A percentile compares a stretch with the other conserved stretches of the same genome.
Evolutionary conservation across 2,888 invertebrate species (phyloP).

Genomic region (Rotaria macrura): DNA sequence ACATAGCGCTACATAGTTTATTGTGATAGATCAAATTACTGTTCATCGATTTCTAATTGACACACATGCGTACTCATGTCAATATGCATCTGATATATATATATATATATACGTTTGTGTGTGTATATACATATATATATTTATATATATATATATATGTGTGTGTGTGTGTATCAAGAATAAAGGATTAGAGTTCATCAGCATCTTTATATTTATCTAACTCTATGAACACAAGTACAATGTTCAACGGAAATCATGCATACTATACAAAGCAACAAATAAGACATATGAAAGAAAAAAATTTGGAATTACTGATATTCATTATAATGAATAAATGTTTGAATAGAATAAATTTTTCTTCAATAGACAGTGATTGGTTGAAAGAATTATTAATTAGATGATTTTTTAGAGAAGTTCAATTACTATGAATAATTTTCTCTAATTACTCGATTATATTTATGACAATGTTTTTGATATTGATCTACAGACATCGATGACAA

Average conservation of each 20-base stretch:
- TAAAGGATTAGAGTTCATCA: not conserved
- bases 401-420: too few relatives aligned
- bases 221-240: not conserved
- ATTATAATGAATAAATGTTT: not conserved
- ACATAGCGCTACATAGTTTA: not conserved
- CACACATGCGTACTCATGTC: not conserved
- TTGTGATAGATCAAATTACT: not conserved
- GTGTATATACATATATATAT: too few relatives aligned
- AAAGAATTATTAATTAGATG: too few relatives aligned
- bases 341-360: not conserved
- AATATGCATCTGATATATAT: not conserved
- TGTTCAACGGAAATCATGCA: not conserved
- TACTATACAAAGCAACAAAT: not conserved
- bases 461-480: too few relatives aligned
- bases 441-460: too few relatives aligned
- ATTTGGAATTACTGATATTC: not conserved
- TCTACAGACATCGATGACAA: too few relatives aligned
- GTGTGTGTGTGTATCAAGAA: not conserved
- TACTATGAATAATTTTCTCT: too few relatives aligned
- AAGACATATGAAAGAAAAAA: not conserved
- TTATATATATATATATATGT: too few relatives aligned
- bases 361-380: not conserved
- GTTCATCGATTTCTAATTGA: constrained; percentile 3
- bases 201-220: not conserved
- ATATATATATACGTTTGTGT: too few relatives aligned